phyloP scores from a whole-genome alignment of 2,113 vertebrate genomes.

The Zootoca vivipara region DNA sequence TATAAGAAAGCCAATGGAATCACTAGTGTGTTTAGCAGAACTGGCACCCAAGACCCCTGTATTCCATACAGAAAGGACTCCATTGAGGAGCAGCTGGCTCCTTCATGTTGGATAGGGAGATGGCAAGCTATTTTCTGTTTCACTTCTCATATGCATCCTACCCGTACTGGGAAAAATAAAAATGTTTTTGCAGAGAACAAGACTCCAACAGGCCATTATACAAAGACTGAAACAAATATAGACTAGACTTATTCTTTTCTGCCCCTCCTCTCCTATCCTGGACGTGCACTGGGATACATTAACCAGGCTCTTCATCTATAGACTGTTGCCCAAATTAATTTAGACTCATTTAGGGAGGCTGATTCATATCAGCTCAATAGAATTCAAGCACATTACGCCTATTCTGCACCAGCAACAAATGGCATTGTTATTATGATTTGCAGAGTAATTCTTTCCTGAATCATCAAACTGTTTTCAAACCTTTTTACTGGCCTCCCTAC shows the following conservation, averaged over 20 bases:
- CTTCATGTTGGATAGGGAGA: slow-evolving; percentile 1
- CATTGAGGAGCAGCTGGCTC: slow-evolving; percentile 53
- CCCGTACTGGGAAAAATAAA: slow-evolving; percentile 33
- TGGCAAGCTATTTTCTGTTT: slow-evolving; percentile 56
- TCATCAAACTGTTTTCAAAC: not conserved
- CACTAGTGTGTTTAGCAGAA: not conserved
- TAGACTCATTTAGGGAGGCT: slow-evolving; percentile 43
- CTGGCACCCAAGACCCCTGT: slow-evolving; percentile 20
- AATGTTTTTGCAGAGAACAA: not conserved
- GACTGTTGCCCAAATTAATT: slow-evolving; percentile 48
- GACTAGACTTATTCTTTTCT: slow-evolving; percentile 1
- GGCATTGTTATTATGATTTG: not conserved
- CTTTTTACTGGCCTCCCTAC: accelerated
- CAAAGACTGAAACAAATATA: slow-evolving; percentile 48
- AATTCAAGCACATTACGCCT: slow-evolving; percentile 35
- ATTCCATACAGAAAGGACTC: slow-evolving; percentile 18
- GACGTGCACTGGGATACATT: slow-evolving; percentile 46
- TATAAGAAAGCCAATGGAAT: not conserved
- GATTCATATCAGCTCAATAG: slow-evolving; percentile 48
- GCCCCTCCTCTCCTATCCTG: slow-evolving; percentile 28
- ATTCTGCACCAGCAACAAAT: slow-evolving; percentile 34
- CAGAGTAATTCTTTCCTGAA: slow-evolving; percentile 4
- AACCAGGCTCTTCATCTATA: slow-evolving; percentile 42
- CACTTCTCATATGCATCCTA: slow-evolving; percentile 48
- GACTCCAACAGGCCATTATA: slow-evolving; percentile 48